Evolutionary conservation across 1,140 invertebrate genomes (phyloP).

Genomic region (Macrotrachela quadricornifera): DNA sequence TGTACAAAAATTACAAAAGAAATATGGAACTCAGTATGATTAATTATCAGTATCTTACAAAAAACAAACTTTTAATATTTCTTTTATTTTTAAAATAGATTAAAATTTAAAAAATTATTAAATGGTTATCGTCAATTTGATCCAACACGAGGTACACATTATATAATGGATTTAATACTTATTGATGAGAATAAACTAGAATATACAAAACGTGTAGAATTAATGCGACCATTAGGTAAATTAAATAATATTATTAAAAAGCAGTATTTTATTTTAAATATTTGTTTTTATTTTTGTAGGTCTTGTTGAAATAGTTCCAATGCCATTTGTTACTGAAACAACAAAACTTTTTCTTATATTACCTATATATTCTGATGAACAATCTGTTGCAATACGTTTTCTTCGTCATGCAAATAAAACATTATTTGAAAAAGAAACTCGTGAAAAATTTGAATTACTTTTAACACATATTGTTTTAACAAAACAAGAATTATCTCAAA

Average conservation of each 20-base stretch:
- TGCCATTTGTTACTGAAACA: constrained; percentile 74
- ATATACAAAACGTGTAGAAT: constrained; percentile 14
- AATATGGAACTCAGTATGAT: constrained; percentile 30
- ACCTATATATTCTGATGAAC: constrained; percentile 16
- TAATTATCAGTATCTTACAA: no score
- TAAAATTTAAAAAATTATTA: constrained; percentile 37
- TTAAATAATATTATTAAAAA: no score
- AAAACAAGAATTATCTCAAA: no score
- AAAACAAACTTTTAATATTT: no score
- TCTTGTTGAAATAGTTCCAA: constrained; percentile 56
- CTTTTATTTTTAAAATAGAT: no score
- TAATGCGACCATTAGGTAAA: constrained; percentile 42
- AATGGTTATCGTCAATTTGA: constrained; percentile 68
- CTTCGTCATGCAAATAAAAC: no score
- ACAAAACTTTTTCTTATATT: constrained; percentile 52
- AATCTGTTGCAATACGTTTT: no score
- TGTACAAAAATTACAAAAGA: constrained; percentile 35
- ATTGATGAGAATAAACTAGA: constrained; percentile 20
- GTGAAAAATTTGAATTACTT: no score
- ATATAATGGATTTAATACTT: constrained; percentile 50
- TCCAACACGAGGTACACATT: constrained; percentile 63
- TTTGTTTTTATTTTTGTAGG: constrained; percentile 14
- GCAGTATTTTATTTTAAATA: no score
- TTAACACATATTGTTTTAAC: no score
- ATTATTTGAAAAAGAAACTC: no score